Evolutionary conservation across 2,797 vertebrate species (phyloP), one percentile per base, ranked within the genome.

Genomic region (Sebastes steindachneri): DNA sequence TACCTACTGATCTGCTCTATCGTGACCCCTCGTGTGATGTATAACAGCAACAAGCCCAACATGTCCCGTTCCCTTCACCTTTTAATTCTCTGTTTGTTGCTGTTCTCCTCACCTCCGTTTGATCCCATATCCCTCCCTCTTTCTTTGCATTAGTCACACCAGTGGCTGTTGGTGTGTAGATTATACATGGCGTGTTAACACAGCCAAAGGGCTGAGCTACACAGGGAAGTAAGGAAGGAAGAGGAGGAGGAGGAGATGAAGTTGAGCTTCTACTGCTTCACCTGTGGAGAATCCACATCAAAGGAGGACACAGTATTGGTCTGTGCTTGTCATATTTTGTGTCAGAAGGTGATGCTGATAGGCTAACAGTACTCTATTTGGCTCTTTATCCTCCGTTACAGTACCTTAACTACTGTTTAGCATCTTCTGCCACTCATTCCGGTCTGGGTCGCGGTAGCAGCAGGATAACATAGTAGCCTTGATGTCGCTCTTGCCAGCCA

Each of bases 141-240:
- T 65, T 83, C 62, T 76, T 65, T 86, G 73, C 75, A 73, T 90
- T 85, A 59, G 78, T 92, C 87, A 88, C 83, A 85, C 64, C 53
- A 78, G 19, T 53, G 58, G 25, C 80, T 84, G 72, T 62, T 72
- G 53, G 73, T 59, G 75, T 82, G 79, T 81, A 84, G 76, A 88
- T 89, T 89, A 87, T 84, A 70, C 87, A 82, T 35, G 74, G 58
- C 6, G 35, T 71, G 71, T 90, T 77, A 87, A 77, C 75, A 73
- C 37, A 71, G 70, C 68, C 73, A 73, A 67, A 77, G 68, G 69
- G 67, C 82, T 45, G 33, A 59, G 51, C 48, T 71, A 57, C 59
- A 79, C 41, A 21, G 33, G 69, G 54, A 76, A 17, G 41, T 63
- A 83, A 82, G 23, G 26, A 80, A 75, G 62, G 31, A 69, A 57